Conservation (phyloP, 2,113 vertebrate genomes). For the Semnornis frantzii region DNA sequence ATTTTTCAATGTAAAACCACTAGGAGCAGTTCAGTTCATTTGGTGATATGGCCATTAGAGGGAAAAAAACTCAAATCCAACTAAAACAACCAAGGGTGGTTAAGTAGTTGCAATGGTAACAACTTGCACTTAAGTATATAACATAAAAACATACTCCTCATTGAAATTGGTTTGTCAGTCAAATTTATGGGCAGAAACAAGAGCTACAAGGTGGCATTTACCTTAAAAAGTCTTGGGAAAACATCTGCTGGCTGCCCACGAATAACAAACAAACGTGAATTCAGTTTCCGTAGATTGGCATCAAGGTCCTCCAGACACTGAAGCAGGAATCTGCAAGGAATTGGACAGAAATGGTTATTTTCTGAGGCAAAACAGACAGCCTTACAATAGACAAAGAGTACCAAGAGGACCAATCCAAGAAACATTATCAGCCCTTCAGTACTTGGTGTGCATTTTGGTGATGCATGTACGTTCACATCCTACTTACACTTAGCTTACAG, state of each 20-base stretch:
- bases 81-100: neutral
- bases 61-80: neutral
- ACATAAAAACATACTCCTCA: neutral
- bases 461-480: neutral
- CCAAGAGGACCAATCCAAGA: neutral
- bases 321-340: constrained; percentile 86
- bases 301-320: constrained; percentile 95
- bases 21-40: neutral
- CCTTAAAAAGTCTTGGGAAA: constrained; percentile 96
- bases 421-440: neutral
- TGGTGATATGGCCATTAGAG: neutral
- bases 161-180: neutral
- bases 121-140: neutral
- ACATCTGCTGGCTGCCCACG: constrained; percentile 95
- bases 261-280: constrained; percentile 94
- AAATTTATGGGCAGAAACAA: neutral
- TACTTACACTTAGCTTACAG: neutral
- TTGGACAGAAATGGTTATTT: neutral
- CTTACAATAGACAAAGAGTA: neutral
- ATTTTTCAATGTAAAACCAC: neutral
- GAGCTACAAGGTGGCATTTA: constrained; percentile 41
- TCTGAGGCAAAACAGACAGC: neutral
- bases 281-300: constrained; percentile 91
- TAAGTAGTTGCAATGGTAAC: neutral
- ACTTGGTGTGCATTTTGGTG: neutral